A percentile compares a stretch with the other conserved stretches of the same genome.
Conservation (phyloP, 2,888 invertebrate species). For the Aplocera efformata region DNA sequence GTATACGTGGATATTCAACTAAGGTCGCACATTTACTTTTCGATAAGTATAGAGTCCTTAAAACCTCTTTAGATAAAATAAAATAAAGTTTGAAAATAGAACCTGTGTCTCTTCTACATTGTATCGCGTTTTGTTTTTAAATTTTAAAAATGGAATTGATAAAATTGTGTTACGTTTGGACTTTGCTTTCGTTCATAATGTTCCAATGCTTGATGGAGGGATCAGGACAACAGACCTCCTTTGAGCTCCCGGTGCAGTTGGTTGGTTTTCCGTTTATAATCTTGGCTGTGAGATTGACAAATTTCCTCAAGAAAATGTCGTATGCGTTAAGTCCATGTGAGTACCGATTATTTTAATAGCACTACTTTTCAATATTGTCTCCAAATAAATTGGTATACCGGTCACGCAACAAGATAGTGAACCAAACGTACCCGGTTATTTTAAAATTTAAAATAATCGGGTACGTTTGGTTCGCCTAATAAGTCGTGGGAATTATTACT, state of each 20-base stretch:
- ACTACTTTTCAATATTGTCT: background rate
- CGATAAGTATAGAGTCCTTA: slow-evolving; percentile 2
- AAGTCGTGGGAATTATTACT: too few relatives aligned
- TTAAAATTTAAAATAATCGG: too few relatives aligned
- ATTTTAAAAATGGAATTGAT: slow-evolving; percentile 52
- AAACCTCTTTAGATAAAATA: too few relatives aligned
- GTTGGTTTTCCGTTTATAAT: slow-evolving; percentile 92
- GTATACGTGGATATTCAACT: slow-evolving; percentile 55
- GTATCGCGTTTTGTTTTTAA: background rate
- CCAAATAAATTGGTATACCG: too few relatives aligned
- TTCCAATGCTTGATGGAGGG: slow-evolving; percentile 60
- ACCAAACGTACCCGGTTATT: too few relatives aligned
- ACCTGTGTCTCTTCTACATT: too few relatives aligned
- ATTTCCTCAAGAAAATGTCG: slow-evolving; percentile 90
- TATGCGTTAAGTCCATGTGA: slow-evolving; percentile 81
- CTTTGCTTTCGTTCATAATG: slow-evolving; percentile 50
- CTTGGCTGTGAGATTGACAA: slow-evolving; percentile 87
- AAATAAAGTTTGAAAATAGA: too few relatives aligned
- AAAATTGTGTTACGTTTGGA: slow-evolving; percentile 61
- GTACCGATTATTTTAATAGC: background rate
- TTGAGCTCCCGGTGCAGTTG: slow-evolving; percentile 87
- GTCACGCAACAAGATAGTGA: too few relatives aligned
- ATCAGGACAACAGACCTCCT: slow-evolving; percentile 46
- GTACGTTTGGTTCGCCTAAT: too few relatives aligned
- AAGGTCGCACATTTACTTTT: slow-evolving; percentile 55